Conservation (phyloP, 2,888 invertebrate species). For the Idaea straminata region DNA sequence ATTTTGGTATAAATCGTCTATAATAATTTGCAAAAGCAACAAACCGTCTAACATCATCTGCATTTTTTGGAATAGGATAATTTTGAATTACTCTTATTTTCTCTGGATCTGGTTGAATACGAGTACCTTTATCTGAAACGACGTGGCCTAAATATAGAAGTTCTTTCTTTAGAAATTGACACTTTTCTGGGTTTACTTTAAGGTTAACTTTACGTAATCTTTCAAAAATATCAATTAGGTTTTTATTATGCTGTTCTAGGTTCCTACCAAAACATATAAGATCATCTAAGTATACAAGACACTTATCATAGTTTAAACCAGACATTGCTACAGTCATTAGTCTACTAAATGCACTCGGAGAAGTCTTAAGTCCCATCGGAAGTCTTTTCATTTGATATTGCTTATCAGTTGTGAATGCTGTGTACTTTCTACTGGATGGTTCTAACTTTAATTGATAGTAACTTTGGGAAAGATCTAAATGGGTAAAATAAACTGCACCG, state of each 20-base stretch:
- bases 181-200: conserved; percentile 8
- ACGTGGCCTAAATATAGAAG: conserved; percentile 9
- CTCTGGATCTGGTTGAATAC: conserved; percentile 8
- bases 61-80: conserved; percentile 4
- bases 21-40: conserved; percentile 5
- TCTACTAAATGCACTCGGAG: conserved; percentile 8
- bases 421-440: conserved; percentile 4
- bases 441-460: conserved; percentile 5
- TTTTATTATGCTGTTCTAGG: conserved; percentile 10
- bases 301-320: conserved; percentile 11
- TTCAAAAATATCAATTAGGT: conserved; percentile 11
- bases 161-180: conserved; percentile 9
- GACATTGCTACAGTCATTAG: conserved; percentile 10
- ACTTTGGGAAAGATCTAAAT: neutral
- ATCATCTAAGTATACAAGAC: conserved; percentile 11
- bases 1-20: conserved; percentile 16
- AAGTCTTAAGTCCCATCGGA: conserved; percentile 13
- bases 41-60: neutral
- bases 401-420: conserved; percentile 1
- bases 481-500: conserved; percentile 5
- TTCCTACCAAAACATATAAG: conserved; percentile 6
- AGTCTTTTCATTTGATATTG: conserved; percentile 7
- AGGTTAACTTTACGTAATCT: conserved; percentile 14
- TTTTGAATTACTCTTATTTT: neutral
- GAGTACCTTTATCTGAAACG: conserved; percentile 5